Evolutionary conservation across 2,888 invertebrate genomes (phyloP).

Genomic region (Ophion slaviceki): DNA sequence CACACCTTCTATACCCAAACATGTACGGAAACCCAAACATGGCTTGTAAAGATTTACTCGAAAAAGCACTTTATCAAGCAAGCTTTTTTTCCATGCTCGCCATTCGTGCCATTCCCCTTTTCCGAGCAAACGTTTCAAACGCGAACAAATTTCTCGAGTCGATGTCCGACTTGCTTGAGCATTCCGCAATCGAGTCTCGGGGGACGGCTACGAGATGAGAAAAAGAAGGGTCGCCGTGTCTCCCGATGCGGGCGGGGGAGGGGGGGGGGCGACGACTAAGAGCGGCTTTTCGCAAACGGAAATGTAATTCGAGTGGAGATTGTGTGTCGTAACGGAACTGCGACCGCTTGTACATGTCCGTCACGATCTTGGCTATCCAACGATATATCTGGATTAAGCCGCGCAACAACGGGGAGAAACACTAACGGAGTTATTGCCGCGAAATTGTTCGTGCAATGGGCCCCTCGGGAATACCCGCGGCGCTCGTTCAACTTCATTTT

Average conservation of each 20-base stretch:
- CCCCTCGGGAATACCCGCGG: constrained; percentile 40
- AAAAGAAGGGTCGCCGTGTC: neutral
- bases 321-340: constrained; percentile 37
- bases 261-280: neutral
- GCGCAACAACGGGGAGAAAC: constrained; percentile 44
- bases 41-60: too few species aligned
- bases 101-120: too few species aligned
- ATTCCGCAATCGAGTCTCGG: neutral
- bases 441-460: constrained; percentile 55
- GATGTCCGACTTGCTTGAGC: neutral
- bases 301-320: constrained; percentile 62
- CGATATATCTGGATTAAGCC: constrained; percentile 65
- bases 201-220: neutral
- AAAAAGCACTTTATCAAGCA: too few species aligned
- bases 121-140: too few species aligned
- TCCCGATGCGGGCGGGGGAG: neutral
- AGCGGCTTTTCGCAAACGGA: constrained; percentile 44
- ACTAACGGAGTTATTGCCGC: constrained; percentile 63
- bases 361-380: constrained; percentile 64
- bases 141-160: neutral
- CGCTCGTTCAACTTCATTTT: constrained; percentile 3
- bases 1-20: too few species aligned
- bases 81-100: too few species aligned
- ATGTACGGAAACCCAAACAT: too few species aligned
- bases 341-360: constrained; percentile 51